Conservation (phyloP, 2,797 vertebrate genomes). For the Erpetoichthys calabaricus region DNA sequence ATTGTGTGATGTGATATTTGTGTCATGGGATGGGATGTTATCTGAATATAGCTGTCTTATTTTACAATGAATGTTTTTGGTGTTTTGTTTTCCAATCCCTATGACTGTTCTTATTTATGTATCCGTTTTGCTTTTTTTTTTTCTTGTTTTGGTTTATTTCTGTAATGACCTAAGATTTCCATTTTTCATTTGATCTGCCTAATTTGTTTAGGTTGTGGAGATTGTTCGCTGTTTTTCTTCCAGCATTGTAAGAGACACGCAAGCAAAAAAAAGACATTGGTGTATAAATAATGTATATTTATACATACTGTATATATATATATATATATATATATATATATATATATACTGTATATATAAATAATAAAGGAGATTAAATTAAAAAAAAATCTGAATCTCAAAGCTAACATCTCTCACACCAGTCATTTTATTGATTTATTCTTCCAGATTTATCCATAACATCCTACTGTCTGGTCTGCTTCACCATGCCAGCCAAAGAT, state of each 20-base stretch:
- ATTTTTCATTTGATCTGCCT: neutral
- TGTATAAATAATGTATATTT: too few species aligned
- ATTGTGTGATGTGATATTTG: slow-evolving; percentile 6
- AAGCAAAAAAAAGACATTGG: neutral
- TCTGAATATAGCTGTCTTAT: neutral
- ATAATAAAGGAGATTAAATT: too few species aligned
- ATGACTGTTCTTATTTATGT: neutral
- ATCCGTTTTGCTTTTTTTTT: slow-evolving; percentile 1
- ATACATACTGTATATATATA: too few species aligned
- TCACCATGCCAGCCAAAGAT: neutral
- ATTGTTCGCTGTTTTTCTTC: slow-evolving; percentile 1
- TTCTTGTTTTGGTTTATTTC: neutral
- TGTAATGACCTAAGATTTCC: slow-evolving; percentile 3
- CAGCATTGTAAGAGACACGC: neutral
- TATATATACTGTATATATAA: too few species aligned
- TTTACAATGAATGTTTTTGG: neutral
- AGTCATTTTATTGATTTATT: slow-evolving; percentile 8
- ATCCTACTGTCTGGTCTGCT: neutral
- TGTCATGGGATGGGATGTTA: neutral
- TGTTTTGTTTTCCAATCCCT: neutral
- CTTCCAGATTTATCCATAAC: slow-evolving; percentile 8
- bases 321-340: too few species aligned
- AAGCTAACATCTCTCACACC: slow-evolving; percentile 1
- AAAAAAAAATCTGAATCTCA: too few species aligned
- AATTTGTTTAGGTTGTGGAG: slow-evolving; percentile 7